Conservation (phyloP, 2,888 invertebrate species). For the Chalcis sispes region DNA sequence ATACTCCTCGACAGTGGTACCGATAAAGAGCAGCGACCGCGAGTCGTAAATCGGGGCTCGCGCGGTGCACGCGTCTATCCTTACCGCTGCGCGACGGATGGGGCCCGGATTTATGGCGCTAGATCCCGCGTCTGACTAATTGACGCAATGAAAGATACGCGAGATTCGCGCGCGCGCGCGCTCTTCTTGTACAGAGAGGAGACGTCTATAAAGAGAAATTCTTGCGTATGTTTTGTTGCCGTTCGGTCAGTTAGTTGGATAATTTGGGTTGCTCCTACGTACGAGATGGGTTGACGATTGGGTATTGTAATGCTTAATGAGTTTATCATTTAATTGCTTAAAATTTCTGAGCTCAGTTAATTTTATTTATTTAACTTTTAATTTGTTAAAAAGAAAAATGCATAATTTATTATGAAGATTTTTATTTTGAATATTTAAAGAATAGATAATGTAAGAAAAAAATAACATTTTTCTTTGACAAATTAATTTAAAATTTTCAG, state of each 20-base stretch:
- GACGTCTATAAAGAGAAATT: no score
- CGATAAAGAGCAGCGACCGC: not conserved
- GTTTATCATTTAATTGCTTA: conserved; percentile 70
- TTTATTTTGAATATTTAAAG: no score
- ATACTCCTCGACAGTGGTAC: no score
- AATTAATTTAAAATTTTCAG: no score
- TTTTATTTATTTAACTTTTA: no score
- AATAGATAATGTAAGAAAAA: no score
- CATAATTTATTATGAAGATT: no score
- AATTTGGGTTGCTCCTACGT: not conserved
- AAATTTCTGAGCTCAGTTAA: not conserved
- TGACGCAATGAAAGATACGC: conserved; percentile 68
- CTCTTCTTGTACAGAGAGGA: no score
- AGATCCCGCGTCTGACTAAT: conserved; percentile 68
- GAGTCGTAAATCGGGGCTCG: conserved; percentile 26
- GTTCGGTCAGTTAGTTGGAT: not conserved
- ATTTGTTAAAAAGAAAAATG: no score
- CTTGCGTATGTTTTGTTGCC: not conserved
- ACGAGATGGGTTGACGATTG: not conserved
- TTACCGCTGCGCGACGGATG: conserved; percentile 16
- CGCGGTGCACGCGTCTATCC: not conserved
- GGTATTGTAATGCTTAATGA: conserved; percentile 66
- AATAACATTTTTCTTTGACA: no score
- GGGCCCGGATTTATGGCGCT: conserved; percentile 64
- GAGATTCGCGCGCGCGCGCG: conserved; percentile 53